phyloP scores from a whole-genome alignment of 2,797 vertebrate genomes.

The Rhodeus uyekii region DNA sequence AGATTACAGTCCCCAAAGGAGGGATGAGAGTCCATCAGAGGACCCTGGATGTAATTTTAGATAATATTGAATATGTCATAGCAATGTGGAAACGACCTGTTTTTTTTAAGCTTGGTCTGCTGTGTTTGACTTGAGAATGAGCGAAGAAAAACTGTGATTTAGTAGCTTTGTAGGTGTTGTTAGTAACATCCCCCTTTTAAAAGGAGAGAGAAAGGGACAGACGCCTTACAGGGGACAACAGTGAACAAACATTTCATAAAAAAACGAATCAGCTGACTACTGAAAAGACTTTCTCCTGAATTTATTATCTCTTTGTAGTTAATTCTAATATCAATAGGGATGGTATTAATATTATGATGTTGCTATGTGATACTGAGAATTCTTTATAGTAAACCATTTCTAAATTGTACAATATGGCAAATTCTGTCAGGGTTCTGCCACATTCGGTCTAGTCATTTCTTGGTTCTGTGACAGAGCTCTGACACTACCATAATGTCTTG shows the following conservation, averaged over 20 bases:
- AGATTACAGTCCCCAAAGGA: conserved; percentile 32
- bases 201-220: not conserved
- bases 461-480: no score
- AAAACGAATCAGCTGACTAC: not conserved
- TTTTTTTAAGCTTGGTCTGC: conserved; percentile 38
- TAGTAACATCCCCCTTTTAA: conserved; percentile 12
- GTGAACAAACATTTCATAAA: conserved; percentile 22
- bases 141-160: conserved; percentile 46
- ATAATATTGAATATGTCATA: conserved; percentile 11
- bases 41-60: conserved; percentile 21
- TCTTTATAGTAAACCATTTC: not conserved
- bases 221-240: not conserved
- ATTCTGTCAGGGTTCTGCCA: no score
- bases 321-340: not conserved
- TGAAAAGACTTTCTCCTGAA: not conserved
- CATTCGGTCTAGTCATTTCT: no score
- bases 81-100: conserved; percentile 56
- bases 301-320: not conserved
- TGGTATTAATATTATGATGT: no score
- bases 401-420: not conserved
- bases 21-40: not conserved
- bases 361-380: not conserved
- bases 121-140: conserved; percentile 42
- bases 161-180: conserved; percentile 38
- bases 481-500: no score